Conservation (phyloP, 2,888 invertebrate genomes). For the Thymelicus lineola region DNA sequence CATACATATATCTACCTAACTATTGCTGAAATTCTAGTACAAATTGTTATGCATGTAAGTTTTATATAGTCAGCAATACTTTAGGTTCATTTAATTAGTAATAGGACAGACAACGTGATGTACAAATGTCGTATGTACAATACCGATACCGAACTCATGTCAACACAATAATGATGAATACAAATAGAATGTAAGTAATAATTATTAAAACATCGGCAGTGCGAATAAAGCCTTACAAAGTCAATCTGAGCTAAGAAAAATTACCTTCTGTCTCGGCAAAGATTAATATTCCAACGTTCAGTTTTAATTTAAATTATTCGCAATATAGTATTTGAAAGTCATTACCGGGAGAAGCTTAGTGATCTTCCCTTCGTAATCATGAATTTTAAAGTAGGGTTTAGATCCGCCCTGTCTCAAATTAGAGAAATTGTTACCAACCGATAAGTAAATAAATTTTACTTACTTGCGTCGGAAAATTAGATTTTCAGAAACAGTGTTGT, state of each 20-base stretch:
- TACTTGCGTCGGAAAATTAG: background rate
- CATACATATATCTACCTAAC: too few relatives aligned
- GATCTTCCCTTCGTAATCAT: slow-evolving; percentile 40
- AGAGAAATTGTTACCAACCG: slow-evolving; percentile 25
- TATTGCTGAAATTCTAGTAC: too few relatives aligned
- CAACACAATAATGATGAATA: too few relatives aligned
- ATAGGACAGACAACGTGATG: too few relatives aligned
- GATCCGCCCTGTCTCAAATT: slow-evolving; percentile 6
- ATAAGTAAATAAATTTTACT: slow-evolving; percentile 2
- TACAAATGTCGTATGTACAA: too few relatives aligned
- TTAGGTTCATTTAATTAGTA: too few relatives aligned
- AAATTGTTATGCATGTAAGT: too few relatives aligned
- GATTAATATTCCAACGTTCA: slow-evolving; percentile 26
- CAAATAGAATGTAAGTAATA: background rate
- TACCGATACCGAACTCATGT: too few relatives aligned
- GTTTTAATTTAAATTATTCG: slow-evolving; percentile 26
- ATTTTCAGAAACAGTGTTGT: background rate
- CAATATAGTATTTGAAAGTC: slow-evolving; percentile 31
- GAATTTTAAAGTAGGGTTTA: slow-evolving; percentile 40
- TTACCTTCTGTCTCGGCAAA: slow-evolving; percentile 15
- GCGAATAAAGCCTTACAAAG: background rate
- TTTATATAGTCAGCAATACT: too few relatives aligned
- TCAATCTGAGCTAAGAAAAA: slow-evolving; percentile 28
- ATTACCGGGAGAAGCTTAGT: slow-evolving; percentile 18
- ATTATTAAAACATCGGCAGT: slow-evolving; percentile 8